Conservation (phyloP, 1,140 invertebrate genomes). For the Drosophila novamexicana region DNA sequence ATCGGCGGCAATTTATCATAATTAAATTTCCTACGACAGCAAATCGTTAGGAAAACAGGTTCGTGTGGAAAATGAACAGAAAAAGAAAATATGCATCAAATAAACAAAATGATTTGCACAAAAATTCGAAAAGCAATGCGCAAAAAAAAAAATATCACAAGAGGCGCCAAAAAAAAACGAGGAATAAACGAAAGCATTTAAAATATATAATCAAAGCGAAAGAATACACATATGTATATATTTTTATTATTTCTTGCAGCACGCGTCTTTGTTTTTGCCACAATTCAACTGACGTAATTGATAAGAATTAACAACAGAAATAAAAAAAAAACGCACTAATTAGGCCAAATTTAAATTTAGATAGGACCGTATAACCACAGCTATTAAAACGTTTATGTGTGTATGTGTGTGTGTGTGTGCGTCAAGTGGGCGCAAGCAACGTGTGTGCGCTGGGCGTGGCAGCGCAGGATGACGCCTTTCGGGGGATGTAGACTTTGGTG, state of each 20-base stretch:
- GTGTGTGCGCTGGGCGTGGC: conserved; percentile 36
- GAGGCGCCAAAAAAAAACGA: conserved; percentile 13
- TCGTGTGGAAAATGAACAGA: neutral
- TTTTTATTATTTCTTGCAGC: conserved; percentile 17
- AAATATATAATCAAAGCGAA: conserved; percentile 28
- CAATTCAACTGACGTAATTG: conserved; percentile 73
- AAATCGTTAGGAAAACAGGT: neutral
- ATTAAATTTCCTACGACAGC: conserved; percentile 34
- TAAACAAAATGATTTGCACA: conserved; percentile 64
- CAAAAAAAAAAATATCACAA: conserved; percentile 38
- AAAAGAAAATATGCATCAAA: conserved; percentile 4
- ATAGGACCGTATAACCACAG: conserved; percentile 29
- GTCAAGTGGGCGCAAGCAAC: conserved; percentile 22
- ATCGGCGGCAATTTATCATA: conserved; percentile 38
- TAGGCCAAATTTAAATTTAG: conserved; percentile 81
- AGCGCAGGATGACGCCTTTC: conserved; percentile 32
- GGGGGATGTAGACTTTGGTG: conserved; percentile 15
- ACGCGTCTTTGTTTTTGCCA: conserved; percentile 38
- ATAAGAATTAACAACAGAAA: conserved; percentile 60
- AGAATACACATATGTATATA: conserved; percentile 22
- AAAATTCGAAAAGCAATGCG: conserved; percentile 62
- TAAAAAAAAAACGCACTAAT: conserved; percentile 40
- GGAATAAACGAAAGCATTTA: conserved; percentile 18
- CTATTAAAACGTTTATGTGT: too few species aligned
- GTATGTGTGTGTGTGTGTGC: conserved; percentile 7